phyloP scores from a whole-genome alignment of 1,140 invertebrate genomes.

The Saccostrea echinata region DNA sequence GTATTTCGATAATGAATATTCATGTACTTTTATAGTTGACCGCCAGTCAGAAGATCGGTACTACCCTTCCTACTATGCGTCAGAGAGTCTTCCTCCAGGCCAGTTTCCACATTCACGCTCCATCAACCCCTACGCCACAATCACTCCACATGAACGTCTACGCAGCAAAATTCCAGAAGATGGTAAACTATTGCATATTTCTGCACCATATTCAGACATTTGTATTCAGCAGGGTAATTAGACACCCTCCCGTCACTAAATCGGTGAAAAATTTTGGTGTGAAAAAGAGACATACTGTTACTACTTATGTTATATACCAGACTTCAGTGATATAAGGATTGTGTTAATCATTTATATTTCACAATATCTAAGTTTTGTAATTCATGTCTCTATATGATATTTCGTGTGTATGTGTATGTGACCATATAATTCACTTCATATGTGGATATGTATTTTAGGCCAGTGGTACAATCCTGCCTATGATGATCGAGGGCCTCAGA shows the following conservation, averaged over 20 bases:
- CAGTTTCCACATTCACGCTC: conserved; percentile 62
- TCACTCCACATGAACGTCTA: conserved; percentile 77
- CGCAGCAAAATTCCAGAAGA: conserved; percentile 60
- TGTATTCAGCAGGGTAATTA: no score
- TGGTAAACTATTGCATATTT: conserved; percentile 50
- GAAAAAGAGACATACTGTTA: no score
- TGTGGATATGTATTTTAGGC: conserved; percentile 1
- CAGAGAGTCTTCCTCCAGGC: conserved; percentile 51
- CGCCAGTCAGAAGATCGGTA: conserved; percentile 73
- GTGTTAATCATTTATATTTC: no score
- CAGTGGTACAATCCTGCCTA: conserved; percentile 58
- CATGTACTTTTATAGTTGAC: conserved; percentile 47
- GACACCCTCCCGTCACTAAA: no score
- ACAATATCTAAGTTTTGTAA: no score
- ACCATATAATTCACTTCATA: no score
- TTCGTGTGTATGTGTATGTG: no score
- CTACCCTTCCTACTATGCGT: conserved; percentile 76
- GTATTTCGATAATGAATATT: not conserved
- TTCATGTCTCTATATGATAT: no score
- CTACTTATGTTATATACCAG: no score
- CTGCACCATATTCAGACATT: no score
- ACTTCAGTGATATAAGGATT: no score
- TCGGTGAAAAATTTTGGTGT: no score
- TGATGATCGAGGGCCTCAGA: conserved; percentile 19
- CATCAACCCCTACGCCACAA: conserved; percentile 78